Evolutionary conservation across 2,888 invertebrate species (phyloP), one percentile per base, ranked within the genome.

Genomic region (Drosophila meridionalis): DNA sequence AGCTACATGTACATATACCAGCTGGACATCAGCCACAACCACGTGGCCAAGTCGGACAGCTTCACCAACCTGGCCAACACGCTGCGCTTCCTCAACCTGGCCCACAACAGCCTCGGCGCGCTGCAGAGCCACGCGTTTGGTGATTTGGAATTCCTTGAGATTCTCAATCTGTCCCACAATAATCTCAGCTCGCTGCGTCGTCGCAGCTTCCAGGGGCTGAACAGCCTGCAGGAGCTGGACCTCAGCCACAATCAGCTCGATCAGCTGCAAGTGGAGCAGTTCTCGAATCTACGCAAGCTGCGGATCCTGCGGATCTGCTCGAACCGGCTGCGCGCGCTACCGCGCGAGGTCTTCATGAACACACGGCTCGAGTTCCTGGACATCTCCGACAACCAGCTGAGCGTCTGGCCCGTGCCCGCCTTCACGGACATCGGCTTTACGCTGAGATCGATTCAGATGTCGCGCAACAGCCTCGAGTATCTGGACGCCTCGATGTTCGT

Each of bases 401-500:
- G 96, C 4, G 95, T 96, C n/a, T 96, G 97, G 91, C 97, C 97
- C 0, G 96, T 96, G 38, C 94, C 95, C 32, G 96, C 97, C 28
- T 94, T 97, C 71, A 95, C 96, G 0, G 97, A 97, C 92, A 95
- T 97, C 30, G 97, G 97, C 5, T 95, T 96, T 85, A 97, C 97
- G 0, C 93, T 98, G 70, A 94, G 97, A 59, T 95, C 96, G 91
- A 94, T 98, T 69, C 96, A 97, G 90, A 94, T 98, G 90, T 95
- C 96, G 0, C 94, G 95, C 78, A 98, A 98, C 92, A 95, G 95
- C 77, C 94, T 98, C 76, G 97, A 98, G 91, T 97, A 97, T 92
- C 94, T 98, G 80, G 98, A 98, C 92, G 96, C 96, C 82, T 97
- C 96, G 73, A 97, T 97, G 93, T 97, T 98, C 91, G 96, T 97